Evolutionary conservation across 2,113 vertebrate genomes (phyloP), one percentile per base, ranked within the genome.

Genomic region (Rhinoderma darwinii): DNA sequence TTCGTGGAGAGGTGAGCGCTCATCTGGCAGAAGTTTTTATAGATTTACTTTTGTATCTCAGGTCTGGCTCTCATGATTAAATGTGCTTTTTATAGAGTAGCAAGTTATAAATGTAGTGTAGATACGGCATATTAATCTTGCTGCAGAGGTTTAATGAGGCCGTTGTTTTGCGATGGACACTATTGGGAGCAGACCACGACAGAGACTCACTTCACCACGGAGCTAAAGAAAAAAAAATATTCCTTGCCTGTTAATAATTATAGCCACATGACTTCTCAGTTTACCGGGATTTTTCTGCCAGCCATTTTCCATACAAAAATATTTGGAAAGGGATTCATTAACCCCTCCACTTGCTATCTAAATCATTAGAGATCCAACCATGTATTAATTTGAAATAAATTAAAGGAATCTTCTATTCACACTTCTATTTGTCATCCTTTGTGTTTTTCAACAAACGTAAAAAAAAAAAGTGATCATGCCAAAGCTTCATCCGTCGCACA

Each of bases 121-220:
- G 95, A 94, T 92, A 95, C 91, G 93, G 94, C 94, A 93, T 95
- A 95, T 95, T 95, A 95, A 94, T 95, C 94, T 96, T 94, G 93
- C 94, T 94, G 94, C 93, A 94, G 93, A 95, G 95, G 95, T 96
- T 97, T 97, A 98, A 99, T 97, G 97, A 98, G 97, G 96, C 96
- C 93, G 94, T 95, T 94, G 94, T 96, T 96, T 97, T 96, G 96
- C 93, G 92, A 95, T 96, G 96, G 95, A 95, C 94, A 94, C 96
- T 94, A 93, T 94, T 94, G 94, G 93, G 94, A 96, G 94, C 96
- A 94, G 94, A 95, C 94, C 95, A 95, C 92, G 93, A 93, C 94
- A 95, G 94, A 96, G 93, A 96, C 96, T 96, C 94, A 95, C 95
- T 97, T 96, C 94, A 96, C 95, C 94, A 94, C 95, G 92, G 95